A percentile compares a stretch with the other conserved stretches of the same genome.
These are phyloP conservation scores for Enteromius anoplus DNA, from an alignment of 2,797 vertebrate genomes.

Conservation along the genomic window DNA sequence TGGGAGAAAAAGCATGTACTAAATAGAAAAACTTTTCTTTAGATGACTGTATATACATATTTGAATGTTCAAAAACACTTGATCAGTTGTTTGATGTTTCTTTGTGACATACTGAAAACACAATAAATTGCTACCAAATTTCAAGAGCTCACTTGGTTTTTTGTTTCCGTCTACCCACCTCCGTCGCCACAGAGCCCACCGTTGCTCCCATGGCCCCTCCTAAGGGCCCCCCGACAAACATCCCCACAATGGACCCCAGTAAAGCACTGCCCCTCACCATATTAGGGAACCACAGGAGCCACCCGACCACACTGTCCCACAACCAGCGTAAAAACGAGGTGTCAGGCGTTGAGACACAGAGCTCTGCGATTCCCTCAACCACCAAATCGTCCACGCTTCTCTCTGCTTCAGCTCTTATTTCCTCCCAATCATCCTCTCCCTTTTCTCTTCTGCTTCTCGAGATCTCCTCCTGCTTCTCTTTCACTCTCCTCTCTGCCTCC, in stretches of 20 bases:
- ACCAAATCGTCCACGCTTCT: slow-evolving; percentile 59
- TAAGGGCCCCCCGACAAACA: slow-evolving; percentile 75
- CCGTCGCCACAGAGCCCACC: slow-evolving; percentile 78
- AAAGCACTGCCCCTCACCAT: slow-evolving; percentile 72
- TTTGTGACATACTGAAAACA: not conserved
- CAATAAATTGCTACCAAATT: slow-evolving; percentile 28
- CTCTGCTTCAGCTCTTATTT: slow-evolving; percentile 62
- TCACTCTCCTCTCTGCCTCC: slow-evolving; percentile 64
- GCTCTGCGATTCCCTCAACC: slow-evolving; percentile 57
- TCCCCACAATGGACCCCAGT: slow-evolving; percentile 73
- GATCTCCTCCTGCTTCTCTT: slow-evolving; percentile 42
- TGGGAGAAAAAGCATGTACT: not conserved
- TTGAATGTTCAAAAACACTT: not conserved
- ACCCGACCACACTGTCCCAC: slow-evolving; percentile 71
- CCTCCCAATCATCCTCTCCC: not conserved
- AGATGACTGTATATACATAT: not conserved
- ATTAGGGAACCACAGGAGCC: slow-evolving; percentile 69
- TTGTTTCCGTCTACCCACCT: slow-evolving; percentile 72
- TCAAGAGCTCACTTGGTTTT: slow-evolving; percentile 27
- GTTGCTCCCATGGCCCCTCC: slow-evolving; percentile 76
- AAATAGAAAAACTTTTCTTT: not conserved
- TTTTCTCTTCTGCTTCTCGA: slow-evolving; percentile 52
- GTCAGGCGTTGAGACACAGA: slow-evolving; percentile 35
- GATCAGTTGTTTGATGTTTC: not conserved
- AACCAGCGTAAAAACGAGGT: slow-evolving; percentile 60